Percentiles rank a stretch among this genome's conserved stretches.
Conservation (phyloP, 1,140 invertebrate genomes). For the Zaprionus tsacasi region DNA sequence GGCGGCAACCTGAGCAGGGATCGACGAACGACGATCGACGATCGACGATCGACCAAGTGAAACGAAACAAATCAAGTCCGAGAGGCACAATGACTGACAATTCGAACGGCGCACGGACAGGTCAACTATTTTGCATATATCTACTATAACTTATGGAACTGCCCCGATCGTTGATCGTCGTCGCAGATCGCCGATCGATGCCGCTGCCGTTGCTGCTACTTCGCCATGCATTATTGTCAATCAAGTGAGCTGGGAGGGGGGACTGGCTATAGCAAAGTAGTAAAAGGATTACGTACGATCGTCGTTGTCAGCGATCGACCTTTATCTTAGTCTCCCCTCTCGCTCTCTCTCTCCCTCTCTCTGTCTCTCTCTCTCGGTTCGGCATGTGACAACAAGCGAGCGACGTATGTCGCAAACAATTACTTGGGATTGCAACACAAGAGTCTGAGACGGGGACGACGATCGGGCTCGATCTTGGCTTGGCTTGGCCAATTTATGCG, state of each 20-base stretch:
- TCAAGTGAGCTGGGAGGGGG: constrained; percentile 58
- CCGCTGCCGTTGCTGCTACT: constrained; percentile 52
- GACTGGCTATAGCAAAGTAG: constrained; percentile 54
- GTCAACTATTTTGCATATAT: constrained; percentile 83
- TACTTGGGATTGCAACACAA: constrained; percentile 80
- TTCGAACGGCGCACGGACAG: constrained; percentile 79
- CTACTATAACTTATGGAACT: constrained; percentile 78
- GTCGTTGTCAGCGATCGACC: constrained; percentile 61
- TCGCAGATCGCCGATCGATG: constrained; percentile 60
- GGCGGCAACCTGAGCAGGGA: constrained; percentile 37
- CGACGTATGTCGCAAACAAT: constrained; percentile 83
- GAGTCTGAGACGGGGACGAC: constrained; percentile 25
- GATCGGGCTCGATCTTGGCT: constrained; percentile 31
- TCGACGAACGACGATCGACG: constrained; percentile 28
- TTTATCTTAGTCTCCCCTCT: constrained; percentile 53
- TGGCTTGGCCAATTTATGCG: constrained; percentile 81
- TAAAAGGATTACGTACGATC: constrained; percentile 73
- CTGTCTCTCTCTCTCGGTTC: constrained; percentile 37
- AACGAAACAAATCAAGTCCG: constrained; percentile 82
- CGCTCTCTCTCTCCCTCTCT: constrained; percentile 3
- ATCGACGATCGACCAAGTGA: constrained; percentile 67
- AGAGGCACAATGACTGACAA: constrained; percentile 80
- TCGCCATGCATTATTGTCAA: constrained; percentile 83
- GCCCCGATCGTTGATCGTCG: constrained; percentile 60
- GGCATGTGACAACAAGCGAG: constrained; percentile 79